A percentile compares a stretch with the other conserved stretches of the same genome.
phyloP scores from a whole-genome alignment of 2,888 invertebrate genomes.

The Dromius quadrimaculatus region DNA sequence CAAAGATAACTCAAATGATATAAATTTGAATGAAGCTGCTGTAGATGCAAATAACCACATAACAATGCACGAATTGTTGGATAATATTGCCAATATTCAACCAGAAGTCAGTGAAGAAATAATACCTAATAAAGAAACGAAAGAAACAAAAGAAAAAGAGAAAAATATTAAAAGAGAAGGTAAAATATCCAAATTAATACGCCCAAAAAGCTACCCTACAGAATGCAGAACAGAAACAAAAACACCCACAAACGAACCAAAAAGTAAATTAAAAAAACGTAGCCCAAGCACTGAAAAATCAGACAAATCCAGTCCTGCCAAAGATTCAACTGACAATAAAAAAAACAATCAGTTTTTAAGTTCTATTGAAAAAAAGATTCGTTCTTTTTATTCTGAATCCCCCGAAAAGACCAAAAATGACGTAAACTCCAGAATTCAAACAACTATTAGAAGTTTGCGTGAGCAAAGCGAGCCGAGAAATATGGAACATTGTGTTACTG shows the following conservation, averaged over 20 bases:
- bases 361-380: conserved; percentile 80
- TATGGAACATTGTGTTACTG: conserved; percentile 68
- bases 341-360: conserved; percentile 73
- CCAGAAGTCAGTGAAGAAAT: too few relatives aligned
- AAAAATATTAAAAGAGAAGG: conserved; percentile 60
- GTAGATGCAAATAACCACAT: conserved; percentile 13
- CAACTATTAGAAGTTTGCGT: conserved; percentile 72
- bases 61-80: too few relatives aligned
- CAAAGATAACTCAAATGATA: not conserved
- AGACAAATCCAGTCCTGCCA: conserved; percentile 16
- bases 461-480: conserved; percentile 76
- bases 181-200: conserved; percentile 67
- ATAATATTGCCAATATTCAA: too few relatives aligned
- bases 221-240: conserved; percentile 61
- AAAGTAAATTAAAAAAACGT: conserved; percentile 24
- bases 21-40: conserved; percentile 47
- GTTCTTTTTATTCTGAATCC: conserved; percentile 67
- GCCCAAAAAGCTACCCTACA: conserved; percentile 72
- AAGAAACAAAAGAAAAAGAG: conserved; percentile 21
- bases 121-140: too few relatives aligned
- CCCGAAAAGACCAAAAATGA: conserved; percentile 61
- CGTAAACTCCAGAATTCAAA: conserved; percentile 68
- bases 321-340: conserved; percentile 58
- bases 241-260: not conserved
- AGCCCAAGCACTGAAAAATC: conserved; percentile 29